Conservation (phyloP, 2,888 invertebrate species). For the Sphecodes monilicornis region DNA sequence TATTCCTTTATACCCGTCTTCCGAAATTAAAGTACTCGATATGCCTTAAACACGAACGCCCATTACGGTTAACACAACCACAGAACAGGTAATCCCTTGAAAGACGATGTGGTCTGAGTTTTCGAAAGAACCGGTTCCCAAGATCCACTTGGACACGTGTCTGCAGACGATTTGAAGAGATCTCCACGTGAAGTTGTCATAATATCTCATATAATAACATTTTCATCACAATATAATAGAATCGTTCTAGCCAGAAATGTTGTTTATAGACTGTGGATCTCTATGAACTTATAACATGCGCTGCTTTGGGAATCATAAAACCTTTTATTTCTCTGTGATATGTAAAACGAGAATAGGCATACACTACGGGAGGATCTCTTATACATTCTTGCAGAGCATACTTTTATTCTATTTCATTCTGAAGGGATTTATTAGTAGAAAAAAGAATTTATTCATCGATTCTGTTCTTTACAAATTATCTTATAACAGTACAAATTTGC, state of each 20-base stretch:
- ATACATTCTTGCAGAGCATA: too few species aligned
- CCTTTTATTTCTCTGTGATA: too few species aligned
- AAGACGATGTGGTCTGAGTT: not conserved
- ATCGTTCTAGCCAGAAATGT: not conserved
- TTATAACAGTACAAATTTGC: too few species aligned
- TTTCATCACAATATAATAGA: not conserved
- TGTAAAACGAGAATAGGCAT: too few species aligned
- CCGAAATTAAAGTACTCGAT: slow-evolving; percentile 14
- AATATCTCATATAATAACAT: not conserved
- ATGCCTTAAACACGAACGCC: not conserved
- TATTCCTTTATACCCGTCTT: not conserved
- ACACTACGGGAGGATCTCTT: too few species aligned
- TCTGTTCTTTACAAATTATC: too few species aligned
- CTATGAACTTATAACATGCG: not conserved
- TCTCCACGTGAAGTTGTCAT: not conserved
- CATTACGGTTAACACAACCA: not conserved
- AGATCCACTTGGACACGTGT: not conserved
- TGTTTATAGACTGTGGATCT: not conserved
- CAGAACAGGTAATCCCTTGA: not conserved
- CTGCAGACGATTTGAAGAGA: not conserved
- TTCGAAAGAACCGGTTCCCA: slow-evolving; percentile 6
- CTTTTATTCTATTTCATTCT: not conserved
- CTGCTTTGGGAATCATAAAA: too few species aligned
- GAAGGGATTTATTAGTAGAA: not conserved
- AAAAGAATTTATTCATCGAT: not conserved